Percentiles rank a stretch among this genome's conserved stretches.
These are phyloP conservation scores for Psittacara wagleri DNA, from an alignment of 2,113 vertebrate genomes.

Conservation along the genomic window DNA sequence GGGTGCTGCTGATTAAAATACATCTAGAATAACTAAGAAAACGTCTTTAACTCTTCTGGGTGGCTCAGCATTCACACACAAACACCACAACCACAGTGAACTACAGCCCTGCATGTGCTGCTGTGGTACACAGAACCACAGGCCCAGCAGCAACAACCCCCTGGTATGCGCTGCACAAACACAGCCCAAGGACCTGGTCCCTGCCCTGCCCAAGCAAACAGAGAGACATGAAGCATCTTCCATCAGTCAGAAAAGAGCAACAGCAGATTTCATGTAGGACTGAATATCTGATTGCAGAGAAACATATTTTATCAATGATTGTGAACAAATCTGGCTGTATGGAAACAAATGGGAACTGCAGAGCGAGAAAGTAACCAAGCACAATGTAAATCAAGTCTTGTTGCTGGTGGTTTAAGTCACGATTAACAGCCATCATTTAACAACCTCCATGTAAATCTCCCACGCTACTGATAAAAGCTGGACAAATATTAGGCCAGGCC, in stretches of 20 bases:
- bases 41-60: not conserved
- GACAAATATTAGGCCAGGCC: not conserved
- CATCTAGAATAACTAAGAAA: not conserved
- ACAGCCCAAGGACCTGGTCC: not conserved
- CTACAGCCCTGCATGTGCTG: not conserved
- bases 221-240: not conserved
- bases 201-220: not conserved
- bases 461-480: not conserved
- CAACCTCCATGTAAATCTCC: not conserved
- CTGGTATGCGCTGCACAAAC: not conserved
- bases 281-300: not conserved
- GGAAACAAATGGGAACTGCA: constrained; percentile 39
- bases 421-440: constrained; percentile 18
- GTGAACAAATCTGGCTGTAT: constrained; percentile 41
- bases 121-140: not conserved
- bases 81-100: not conserved
- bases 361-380: not conserved
- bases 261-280: not conserved
- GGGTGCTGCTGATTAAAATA: not conserved
- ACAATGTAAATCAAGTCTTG: not conserved
- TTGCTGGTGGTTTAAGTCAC: not conserved
- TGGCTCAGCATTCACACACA: not conserved
- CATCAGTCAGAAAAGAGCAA: not conserved
- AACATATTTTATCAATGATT: constrained; percentile 27
- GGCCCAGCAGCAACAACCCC: fast-evolving